Evolutionary conservation across 2,113 vertebrate genomes (phyloP), one percentile per base, ranked within the genome.

Genomic region (Machaerirhynchus nigripectus): DNA sequence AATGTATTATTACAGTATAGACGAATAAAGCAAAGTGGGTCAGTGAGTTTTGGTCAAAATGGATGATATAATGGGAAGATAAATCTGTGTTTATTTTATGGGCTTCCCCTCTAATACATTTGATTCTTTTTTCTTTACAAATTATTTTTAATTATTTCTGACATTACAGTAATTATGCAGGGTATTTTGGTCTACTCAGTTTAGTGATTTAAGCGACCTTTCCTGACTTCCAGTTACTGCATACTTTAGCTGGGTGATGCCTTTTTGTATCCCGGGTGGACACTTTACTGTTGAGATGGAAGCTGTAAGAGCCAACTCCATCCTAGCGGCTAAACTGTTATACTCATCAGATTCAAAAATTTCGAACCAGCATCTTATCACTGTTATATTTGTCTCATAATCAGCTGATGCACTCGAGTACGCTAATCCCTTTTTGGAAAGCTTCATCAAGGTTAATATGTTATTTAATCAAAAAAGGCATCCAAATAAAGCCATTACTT

Each of bases 381-480:
- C 57, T 84, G 85, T 76, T 95, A 82, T 88, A 91, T 94, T 95
- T 97, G 89, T 88, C 70, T 91, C 90, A 86, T 89, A 93, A 65
- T 96, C 89, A 97, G 76, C 64, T 96, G 90, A 93, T 77, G 91
- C 74, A 92, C 95, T 96, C 1, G 3, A 93, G 90, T 87, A 97
- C 39, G 2, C 82, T 96, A 87, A 96, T 91, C 87, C 63, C 83
- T 81, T 91, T 93, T 95, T 89, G 93, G 94, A 96, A 96, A 71
- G 84, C 96, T 96, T 95, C 91, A 89, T 96, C 92, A 95, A 97
- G 95, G 94, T 92, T 96, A 97, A 94, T 96, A 96, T 19, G 87
- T 95, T 96, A 95, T 95, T 97, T 96, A 96, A 97, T 96, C 75
- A 90, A 67, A 97, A 94, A 94, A 96, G 56, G 42, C 89, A 92